phyloP scores from a whole-genome alignment of 2,113 vertebrate species.

The Corythornis madagascariensis region DNA sequence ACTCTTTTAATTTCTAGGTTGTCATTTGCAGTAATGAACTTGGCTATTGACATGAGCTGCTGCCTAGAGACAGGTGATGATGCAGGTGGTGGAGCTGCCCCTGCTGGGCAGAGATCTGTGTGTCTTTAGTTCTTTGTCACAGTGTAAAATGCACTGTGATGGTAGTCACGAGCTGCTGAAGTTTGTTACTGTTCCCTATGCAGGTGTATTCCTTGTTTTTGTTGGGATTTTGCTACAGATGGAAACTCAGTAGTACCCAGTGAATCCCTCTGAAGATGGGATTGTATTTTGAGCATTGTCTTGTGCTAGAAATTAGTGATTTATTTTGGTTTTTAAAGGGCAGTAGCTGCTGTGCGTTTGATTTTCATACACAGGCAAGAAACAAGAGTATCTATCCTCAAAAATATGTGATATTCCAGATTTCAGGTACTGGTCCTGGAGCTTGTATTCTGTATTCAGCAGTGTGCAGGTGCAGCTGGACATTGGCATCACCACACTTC shows the following conservation, averaged over 20 bases:
- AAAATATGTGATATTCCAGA: neutral
- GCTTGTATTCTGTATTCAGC: neutral
- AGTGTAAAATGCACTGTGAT: neutral
- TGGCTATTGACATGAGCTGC: neutral
- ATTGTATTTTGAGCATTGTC: neutral
- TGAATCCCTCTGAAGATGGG: neutral
- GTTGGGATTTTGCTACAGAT: neutral
- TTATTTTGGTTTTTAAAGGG: neutral
- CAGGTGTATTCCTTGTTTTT: neutral
- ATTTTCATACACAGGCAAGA: neutral
- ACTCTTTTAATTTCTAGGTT: conserved; percentile 20
- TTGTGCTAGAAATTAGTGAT: neutral
- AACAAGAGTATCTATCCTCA: neutral
- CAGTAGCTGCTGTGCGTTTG: neutral
- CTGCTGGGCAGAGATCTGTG: neutral
- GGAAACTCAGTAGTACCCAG: neutral
- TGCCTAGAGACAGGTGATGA: neutral
- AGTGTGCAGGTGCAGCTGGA: neutral
- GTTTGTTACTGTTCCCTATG: neutral
- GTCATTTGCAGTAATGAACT: neutral
- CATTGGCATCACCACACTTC: neutral
- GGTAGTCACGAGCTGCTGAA: neutral
- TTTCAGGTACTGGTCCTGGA: neutral
- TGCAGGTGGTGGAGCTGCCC: neutral
- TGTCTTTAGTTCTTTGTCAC: neutral